Conservation (phyloP, 2,888 invertebrate genomes). For the Machimus atricapillus region DNA sequence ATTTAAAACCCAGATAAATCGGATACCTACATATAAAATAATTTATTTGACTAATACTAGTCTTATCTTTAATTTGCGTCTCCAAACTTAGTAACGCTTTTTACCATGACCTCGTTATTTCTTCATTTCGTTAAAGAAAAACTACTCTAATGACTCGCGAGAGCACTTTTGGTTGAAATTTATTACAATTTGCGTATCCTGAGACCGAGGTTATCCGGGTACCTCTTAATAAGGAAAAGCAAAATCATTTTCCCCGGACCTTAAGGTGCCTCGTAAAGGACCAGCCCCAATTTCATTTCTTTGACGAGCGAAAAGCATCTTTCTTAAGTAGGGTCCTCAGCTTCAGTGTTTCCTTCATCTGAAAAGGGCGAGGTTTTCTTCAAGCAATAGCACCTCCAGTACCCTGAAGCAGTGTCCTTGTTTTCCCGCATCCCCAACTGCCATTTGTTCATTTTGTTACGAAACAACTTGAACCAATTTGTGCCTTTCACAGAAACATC, state of each 20-base stretch:
- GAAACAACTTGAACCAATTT: neutral
- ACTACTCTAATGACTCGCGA: neutral
- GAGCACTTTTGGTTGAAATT: neutral
- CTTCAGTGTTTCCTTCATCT: neutral
- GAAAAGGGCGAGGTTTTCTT: neutral
- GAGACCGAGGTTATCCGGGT: neutral
- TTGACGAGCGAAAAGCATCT: neutral
- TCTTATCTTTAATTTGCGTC: no score
- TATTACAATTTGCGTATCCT: neutral
- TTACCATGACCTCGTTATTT: neutral
- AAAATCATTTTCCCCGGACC: neutral
- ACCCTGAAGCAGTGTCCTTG: neutral
- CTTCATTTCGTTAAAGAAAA: neutral
- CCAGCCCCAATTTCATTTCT: neutral
- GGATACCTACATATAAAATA: no score
- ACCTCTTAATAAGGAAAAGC: neutral
- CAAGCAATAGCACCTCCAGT: neutral
- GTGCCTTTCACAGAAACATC: neutral
- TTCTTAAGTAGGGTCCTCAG: neutral
- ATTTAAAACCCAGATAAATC: no score
- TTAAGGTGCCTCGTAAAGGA: neutral
- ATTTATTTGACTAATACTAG: no score
- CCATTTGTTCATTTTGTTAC: neutral
- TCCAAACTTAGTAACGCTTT: no score
- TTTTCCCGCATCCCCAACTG: neutral